Evolutionary conservation across 2,113 vertebrate genomes (phyloP).

Genomic region (Meleagris gallopavo): DNA sequence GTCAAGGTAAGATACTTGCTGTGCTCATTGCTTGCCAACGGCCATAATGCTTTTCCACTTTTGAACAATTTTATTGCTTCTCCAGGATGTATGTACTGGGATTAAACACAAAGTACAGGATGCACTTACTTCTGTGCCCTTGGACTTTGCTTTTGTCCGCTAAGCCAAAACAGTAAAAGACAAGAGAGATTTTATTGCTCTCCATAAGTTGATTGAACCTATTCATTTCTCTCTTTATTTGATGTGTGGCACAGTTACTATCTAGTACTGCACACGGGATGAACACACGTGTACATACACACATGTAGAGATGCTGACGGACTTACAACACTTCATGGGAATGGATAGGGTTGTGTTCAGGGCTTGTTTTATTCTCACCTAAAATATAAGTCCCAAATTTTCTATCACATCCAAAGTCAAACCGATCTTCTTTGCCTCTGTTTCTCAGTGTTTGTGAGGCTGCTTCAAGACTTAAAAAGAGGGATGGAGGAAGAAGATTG

Average conservation of each 20-base stretch:
- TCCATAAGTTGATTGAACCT: background rate
- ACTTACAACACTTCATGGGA: background rate
- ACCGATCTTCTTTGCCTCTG: background rate
- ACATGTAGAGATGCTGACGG: background rate
- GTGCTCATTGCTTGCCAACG: background rate
- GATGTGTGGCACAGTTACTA: background rate
- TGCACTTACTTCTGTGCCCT: background rate
- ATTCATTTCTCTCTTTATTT: background rate
- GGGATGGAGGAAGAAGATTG: background rate
- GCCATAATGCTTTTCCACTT: background rate
- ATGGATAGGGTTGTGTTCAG: background rate
- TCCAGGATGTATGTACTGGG: background rate
- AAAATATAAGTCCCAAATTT: background rate
- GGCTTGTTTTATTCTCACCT: background rate
- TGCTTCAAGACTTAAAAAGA: background rate
- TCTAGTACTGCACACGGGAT: background rate
- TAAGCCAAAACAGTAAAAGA: background rate
- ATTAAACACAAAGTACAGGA: background rate
- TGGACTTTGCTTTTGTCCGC: background rate
- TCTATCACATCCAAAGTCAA: background rate
- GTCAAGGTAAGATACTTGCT: slow-evolving; percentile 13
- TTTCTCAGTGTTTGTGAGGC: background rate
- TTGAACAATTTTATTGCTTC: slow-evolving; percentile 13
- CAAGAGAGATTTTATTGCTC: background rate
- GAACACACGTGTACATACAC: background rate